Conservation (phyloP, 2,888 invertebrate genomes). For the Pristionchus exspectatus region DNA sequence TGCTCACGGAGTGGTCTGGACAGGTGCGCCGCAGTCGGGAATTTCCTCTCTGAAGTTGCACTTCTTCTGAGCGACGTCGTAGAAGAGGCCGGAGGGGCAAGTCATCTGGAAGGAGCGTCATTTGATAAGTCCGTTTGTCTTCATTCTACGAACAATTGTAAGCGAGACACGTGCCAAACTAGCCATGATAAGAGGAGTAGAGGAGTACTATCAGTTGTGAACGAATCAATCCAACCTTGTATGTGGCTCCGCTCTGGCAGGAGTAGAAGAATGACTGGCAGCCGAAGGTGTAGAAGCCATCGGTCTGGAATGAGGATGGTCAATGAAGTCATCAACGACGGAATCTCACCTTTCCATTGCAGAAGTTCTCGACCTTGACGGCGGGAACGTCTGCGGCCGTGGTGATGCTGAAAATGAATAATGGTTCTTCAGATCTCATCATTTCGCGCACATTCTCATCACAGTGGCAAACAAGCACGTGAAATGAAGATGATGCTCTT, state of each 20-base stretch:
- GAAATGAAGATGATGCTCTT: no score
- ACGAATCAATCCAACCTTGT: constrained; percentile 33
- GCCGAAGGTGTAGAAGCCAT: constrained; percentile 53
- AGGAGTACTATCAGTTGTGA: no score
- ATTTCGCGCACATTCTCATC: background rate
- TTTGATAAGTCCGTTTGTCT: background rate
- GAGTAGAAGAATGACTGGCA: constrained; percentile 54
- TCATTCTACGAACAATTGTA: background rate
- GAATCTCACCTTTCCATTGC: constrained; percentile 1
- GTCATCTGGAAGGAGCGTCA: constrained; percentile 3
- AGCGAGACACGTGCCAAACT: background rate
- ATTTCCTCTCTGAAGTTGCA: constrained; percentile 34
- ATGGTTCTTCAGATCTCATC: background rate
- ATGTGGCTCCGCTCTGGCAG: constrained; percentile 43
- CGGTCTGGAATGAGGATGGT: background rate
- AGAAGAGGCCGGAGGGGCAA: constrained; percentile 54
- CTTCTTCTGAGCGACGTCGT: constrained; percentile 27
- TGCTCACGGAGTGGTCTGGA: background rate
- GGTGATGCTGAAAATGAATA: background rate
- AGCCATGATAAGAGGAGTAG: background rate
- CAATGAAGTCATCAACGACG: background rate
- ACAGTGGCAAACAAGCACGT: background rate
- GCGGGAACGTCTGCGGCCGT: background rate
- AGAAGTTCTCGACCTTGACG: constrained; percentile 39
- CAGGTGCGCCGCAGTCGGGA: background rate